Conservation (phyloP, 2,888 invertebrate species). For the Galerucella nymphaeae region DNA sequence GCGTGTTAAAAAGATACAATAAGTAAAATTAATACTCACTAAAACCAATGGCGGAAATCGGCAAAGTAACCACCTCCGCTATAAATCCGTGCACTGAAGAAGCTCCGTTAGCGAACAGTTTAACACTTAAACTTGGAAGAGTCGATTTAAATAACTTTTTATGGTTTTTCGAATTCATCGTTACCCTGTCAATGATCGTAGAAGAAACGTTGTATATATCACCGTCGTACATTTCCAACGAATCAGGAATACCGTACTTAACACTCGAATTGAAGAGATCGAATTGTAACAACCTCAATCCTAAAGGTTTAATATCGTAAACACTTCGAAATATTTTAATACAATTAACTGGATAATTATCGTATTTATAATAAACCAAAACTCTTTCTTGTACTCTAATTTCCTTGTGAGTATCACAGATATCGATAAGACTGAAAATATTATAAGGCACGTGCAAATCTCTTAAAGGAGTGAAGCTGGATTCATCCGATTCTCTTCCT, state of each 20-base stretch:
- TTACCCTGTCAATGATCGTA: conserved; percentile 76
- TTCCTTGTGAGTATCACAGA: conserved; percentile 95
- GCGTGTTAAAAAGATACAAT: too few species aligned
- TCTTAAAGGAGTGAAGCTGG: conserved; percentile 88
- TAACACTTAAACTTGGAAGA: conserved; percentile 86
- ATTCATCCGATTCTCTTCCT: conserved; percentile 86
- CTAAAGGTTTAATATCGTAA: conserved; percentile 86
- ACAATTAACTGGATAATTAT: conserved; percentile 95
- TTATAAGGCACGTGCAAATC: conserved; percentile 88
- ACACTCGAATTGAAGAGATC: conserved; percentile 91
- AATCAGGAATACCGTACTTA: conserved; percentile 84
- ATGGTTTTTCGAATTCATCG: conserved; percentile 77
- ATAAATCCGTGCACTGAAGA: conserved; percentile 95
- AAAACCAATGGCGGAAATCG: conserved; percentile 90
- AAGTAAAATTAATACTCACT: conserved; percentile 72
- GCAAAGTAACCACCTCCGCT: conserved; percentile 95
- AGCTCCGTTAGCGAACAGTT: conserved; percentile 94
- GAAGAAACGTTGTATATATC: conserved; percentile 90
- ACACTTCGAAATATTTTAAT: conserved; percentile 95
- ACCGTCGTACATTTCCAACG: conserved; percentile 89
- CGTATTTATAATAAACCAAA: conserved; percentile 95
- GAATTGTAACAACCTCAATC: conserved; percentile 89
- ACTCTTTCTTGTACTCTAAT: conserved; percentile 90
- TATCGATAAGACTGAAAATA: conserved; percentile 93
- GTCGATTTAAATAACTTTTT: conserved; percentile 81